Conservation (phyloP, 2,888 invertebrate species). For the Latheticus oryzae region DNA sequence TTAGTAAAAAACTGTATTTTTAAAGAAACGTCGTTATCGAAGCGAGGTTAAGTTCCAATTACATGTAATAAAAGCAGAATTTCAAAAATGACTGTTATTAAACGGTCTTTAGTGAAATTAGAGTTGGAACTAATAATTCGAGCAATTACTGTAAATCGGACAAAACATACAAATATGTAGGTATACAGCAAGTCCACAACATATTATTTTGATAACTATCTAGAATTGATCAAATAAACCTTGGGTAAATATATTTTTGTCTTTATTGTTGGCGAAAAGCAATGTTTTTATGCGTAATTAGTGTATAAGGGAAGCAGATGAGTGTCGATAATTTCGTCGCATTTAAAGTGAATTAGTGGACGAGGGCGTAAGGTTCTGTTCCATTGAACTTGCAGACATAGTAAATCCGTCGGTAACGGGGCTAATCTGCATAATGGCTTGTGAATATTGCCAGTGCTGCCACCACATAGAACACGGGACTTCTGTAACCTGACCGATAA, state of each 20-base stretch:
- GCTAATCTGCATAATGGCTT: conserved; percentile 59
- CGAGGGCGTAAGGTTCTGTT: conserved; percentile 44
- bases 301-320: conserved; percentile 10
- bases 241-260: conserved; percentile 15
- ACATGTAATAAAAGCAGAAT: background rate
- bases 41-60: conserved; percentile 2
- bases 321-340: conserved; percentile 36
- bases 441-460: conserved; percentile 55
- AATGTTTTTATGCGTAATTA: conserved; percentile 24
- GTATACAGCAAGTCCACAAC: conserved; percentile 6
- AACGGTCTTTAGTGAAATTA: conserved; percentile 17
- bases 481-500: conserved; percentile 51
- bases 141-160: conserved; percentile 9
- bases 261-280: conserved; percentile 12
- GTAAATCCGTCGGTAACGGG: conserved; percentile 48
- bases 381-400: conserved; percentile 51
- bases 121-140: conserved; percentile 10
- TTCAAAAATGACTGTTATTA: conserved; percentile 14
- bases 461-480: conserved; percentile 47
- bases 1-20: background rate
- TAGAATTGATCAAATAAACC: conserved; percentile 20
- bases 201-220: conserved; percentile 22
- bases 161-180: conserved; percentile 12
- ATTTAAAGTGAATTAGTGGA: conserved; percentile 38
- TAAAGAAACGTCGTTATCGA: conserved; percentile 4